These are phyloP conservation scores for Trichomalopsis sarcophagae DNA, from an alignment of 1,140 invertebrate species.

Conservation along the genomic window DNA sequence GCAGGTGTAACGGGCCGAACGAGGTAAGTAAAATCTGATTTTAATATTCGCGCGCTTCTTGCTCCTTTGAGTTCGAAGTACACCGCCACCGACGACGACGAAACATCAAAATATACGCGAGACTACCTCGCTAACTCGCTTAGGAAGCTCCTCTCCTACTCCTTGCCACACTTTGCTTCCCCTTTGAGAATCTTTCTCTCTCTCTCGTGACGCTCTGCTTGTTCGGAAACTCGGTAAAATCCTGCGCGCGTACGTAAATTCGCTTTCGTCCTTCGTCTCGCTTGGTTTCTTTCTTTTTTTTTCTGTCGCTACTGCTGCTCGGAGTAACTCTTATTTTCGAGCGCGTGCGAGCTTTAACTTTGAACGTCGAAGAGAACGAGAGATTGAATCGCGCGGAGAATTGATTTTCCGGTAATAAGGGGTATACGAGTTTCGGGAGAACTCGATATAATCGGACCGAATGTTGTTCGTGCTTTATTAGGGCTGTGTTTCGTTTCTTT, in stretches of 20 bases:
- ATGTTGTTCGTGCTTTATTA: neutral
- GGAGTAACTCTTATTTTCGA: conserved; percentile 13
- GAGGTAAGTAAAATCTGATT: conserved; percentile 67
- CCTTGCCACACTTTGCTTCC: conserved; percentile 52
- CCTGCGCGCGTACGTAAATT: conserved; percentile 49
- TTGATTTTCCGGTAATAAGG: conserved; percentile 36
- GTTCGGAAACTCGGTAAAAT: conserved; percentile 68
- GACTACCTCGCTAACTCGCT: conserved; percentile 66
- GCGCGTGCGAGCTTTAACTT: conserved; percentile 30
- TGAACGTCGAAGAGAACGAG: neutral
- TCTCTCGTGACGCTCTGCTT: conserved; percentile 41
- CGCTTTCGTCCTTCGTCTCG: conserved; percentile 37
- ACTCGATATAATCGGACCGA: neutral
- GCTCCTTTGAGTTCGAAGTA: conserved; percentile 62
- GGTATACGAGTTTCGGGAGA: neutral
- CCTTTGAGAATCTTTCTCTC: conserved; percentile 60
- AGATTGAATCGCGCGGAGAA: conserved; percentile 27
- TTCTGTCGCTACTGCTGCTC: neutral
- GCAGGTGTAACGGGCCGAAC: conserved; percentile 60
- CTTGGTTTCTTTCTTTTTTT: conserved; percentile 32
- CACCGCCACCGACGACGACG: too few species aligned
- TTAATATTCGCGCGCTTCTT: conserved; percentile 65
- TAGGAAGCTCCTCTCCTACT: conserved; percentile 55
- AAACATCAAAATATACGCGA: conserved; percentile 57
- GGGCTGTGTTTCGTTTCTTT: too few species aligned